phyloP scores from a whole-genome alignment of 1,140 invertebrate genomes.

The Orius insidiosus region DNA sequence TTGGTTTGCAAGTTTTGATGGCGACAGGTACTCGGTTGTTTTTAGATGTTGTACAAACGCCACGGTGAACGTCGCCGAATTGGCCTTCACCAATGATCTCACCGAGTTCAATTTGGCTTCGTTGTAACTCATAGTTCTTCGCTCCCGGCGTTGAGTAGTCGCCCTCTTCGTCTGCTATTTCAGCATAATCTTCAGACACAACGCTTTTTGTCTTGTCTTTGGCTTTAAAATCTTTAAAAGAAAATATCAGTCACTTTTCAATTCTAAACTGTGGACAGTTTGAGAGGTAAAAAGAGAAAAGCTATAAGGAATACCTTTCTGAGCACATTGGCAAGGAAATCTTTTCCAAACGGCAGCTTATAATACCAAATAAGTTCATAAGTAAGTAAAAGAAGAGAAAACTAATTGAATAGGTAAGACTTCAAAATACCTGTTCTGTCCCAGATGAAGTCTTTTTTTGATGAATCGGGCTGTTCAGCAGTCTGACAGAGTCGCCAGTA shows the following conservation, averaged over 20 bases:
- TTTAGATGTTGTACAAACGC: slow-evolving; percentile 26
- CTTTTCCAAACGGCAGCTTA: slow-evolving; percentile 62
- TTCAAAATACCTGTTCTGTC: slow-evolving; percentile 48
- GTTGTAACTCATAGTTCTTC: slow-evolving; percentile 76
- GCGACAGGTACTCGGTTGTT: slow-evolving; percentile 50
- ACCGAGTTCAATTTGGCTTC: slow-evolving; percentile 69
- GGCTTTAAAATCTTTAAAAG: too few relatives aligned
- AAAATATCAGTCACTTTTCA: too few relatives aligned
- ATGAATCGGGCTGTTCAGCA: too few relatives aligned
- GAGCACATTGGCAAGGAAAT: slow-evolving; percentile 43
- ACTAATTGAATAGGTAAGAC: neutral
- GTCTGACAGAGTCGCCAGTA: slow-evolving; percentile 64
- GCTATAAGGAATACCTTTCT: slow-evolving; percentile 15
- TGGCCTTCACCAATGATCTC: slow-evolving; percentile 95
- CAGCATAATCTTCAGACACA: slow-evolving; percentile 80
- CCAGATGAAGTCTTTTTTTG: slow-evolving; percentile 67
- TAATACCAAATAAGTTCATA: neutral
- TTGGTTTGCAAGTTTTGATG: slow-evolving; percentile 94
- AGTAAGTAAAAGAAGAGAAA: neutral
- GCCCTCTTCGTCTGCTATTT: slow-evolving; percentile 87
- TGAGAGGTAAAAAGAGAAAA: neutral
- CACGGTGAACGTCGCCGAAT: slow-evolving; percentile 97
- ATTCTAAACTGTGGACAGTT: slow-evolving; percentile 23
- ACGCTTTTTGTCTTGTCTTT: slow-evolving; percentile 12
- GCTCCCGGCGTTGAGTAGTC: slow-evolving; percentile 90